Conservation (phyloP, 2,797 vertebrate genomes). For the Nannoperca australis region DNA sequence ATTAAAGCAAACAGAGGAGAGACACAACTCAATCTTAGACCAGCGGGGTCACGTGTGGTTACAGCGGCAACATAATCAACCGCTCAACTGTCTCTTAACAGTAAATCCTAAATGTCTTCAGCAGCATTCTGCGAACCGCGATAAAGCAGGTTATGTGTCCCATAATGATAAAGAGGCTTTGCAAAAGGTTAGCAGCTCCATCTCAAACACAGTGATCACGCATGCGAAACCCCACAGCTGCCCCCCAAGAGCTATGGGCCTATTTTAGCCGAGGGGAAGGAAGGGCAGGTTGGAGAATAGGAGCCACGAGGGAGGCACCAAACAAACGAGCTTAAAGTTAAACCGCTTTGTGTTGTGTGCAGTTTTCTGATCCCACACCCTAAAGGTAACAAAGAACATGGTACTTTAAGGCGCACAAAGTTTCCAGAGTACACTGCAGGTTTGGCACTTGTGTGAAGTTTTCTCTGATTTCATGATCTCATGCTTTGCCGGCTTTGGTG, state of each 20-base stretch:
- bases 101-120: constrained; percentile 28
- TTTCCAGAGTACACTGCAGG: not conserved
- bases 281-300: constrained; percentile 78
- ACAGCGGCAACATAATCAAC: constrained; percentile 31
- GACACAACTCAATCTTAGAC: constrained; percentile 12
- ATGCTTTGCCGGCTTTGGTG: constrained; percentile 37
- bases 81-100: constrained; percentile 30
- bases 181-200: constrained; percentile 56
- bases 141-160: constrained; percentile 21
- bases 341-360: constrained; percentile 55
- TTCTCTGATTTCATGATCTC: constrained; percentile 62
- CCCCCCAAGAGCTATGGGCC: constrained; percentile 59
- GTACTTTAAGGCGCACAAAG: not conserved
- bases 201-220: constrained; percentile 77
- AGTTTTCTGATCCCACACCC: constrained; percentile 48
- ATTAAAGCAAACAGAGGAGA: not conserved
- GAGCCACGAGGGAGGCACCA: constrained; percentile 61
- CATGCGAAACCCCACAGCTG: constrained; percentile 71
- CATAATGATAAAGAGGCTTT: constrained; percentile 43
- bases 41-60: constrained; percentile 1
- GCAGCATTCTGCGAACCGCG: constrained; percentile 16
- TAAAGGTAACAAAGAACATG: constrained; percentile 60
- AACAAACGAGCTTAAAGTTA: constrained; percentile 62
- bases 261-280: constrained; percentile 84
- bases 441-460: constrained; percentile 15